phyloP scores from a whole-genome alignment of 2,113 vertebrate species.

The Hyla sarda region DNA sequence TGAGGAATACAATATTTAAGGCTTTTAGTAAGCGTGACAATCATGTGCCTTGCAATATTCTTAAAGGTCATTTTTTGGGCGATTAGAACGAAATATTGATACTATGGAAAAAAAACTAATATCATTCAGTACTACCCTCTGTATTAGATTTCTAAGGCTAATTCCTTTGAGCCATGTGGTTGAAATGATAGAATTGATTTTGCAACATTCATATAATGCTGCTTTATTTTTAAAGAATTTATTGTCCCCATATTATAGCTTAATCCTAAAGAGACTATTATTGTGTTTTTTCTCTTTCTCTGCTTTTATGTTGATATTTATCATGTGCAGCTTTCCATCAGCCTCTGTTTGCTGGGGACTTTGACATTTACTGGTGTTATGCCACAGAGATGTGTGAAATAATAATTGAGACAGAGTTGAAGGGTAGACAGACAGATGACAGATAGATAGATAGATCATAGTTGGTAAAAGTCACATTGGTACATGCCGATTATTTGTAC shows the following conservation, averaged over 20 bases:
- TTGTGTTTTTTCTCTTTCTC: background rate
- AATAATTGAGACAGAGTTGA: background rate
- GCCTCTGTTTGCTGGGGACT: background rate
- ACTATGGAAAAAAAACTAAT: constrained; percentile 39
- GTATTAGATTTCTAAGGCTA: constrained; percentile 25
- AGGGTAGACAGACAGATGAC: background rate
- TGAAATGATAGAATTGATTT: constrained; percentile 51
- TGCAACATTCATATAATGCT: constrained; percentile 27
- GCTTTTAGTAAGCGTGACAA: constrained; percentile 31
- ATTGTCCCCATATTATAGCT: constrained; percentile 13
- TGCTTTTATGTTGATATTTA: constrained; percentile 1
- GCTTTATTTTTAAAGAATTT: constrained; percentile 3
- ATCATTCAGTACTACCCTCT: background rate
- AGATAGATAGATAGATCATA: background rate
- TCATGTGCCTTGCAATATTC: constrained; percentile 36
- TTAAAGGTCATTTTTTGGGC: constrained; percentile 48
- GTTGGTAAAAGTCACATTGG: too few relatives aligned
- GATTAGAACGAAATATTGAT: constrained; percentile 50
- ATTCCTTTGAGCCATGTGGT: constrained; percentile 41
- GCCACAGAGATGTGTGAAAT: too few relatives aligned
- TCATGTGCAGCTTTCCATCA: background rate
- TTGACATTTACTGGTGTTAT: background rate
- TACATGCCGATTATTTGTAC: too few relatives aligned
- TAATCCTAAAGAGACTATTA: constrained; percentile 22
- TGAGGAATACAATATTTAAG: constrained; percentile 42